These are phyloP conservation scores for Norana najaformis DNA, from an alignment of 2,888 invertebrate species.

Conservation along the genomic window DNA sequence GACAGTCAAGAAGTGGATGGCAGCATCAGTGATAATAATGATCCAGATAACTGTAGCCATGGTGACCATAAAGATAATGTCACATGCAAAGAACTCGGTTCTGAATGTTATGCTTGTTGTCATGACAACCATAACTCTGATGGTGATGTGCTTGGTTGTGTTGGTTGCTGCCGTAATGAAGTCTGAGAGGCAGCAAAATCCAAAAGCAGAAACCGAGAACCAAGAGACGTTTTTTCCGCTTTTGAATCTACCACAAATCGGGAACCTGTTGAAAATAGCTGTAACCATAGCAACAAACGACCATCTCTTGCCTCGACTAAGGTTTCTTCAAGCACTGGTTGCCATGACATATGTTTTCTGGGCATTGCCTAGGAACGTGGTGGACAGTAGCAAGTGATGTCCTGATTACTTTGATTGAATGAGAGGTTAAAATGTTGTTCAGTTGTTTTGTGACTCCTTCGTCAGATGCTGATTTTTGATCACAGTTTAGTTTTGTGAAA, in stretches of 20 bases:
- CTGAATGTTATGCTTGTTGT: background rate
- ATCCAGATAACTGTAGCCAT: background rate
- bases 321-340: background rate
- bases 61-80: background rate
- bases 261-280: background rate
- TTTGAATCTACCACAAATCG: background rate
- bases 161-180: background rate
- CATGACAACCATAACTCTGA: background rate
- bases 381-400: background rate
- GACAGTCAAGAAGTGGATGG: background rate
- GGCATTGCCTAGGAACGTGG: background rate
- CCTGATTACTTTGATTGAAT: background rate
- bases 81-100: background rate
- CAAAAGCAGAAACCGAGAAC: background rate
- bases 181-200: background rate
- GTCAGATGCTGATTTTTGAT: background rate
- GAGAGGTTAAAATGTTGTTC: background rate
- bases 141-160: background rate
- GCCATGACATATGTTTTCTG: background rate
- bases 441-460: background rate
- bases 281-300: background rate
- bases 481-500: background rate
- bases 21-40: background rate
- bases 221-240: background rate
- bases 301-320: background rate